phyloP scores from a whole-genome alignment of 1,140 invertebrate genomes.

The Philotrypesis tridentata region DNA sequence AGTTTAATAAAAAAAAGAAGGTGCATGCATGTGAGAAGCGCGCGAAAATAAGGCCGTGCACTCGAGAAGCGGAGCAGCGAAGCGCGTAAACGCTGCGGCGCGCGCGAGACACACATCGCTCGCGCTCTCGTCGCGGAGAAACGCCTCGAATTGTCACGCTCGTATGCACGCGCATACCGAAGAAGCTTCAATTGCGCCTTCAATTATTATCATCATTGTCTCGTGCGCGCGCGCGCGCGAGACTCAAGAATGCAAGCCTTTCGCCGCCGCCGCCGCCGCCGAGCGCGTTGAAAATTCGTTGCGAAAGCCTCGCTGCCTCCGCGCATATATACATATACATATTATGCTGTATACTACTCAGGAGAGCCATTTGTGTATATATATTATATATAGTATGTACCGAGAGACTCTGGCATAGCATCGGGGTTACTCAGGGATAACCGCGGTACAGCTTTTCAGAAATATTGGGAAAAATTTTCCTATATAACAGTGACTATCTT shows the following conservation, averaged over 20 bases:
- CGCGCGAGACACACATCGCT: not conserved
- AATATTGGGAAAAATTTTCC: not conserved
- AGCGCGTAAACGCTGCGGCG: not conserved
- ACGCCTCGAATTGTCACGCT: not conserved
- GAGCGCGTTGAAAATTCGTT: slow-evolving; percentile 5
- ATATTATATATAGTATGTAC: too few relatives aligned
- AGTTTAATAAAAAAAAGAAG: not conserved
- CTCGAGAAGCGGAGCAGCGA: not conserved
- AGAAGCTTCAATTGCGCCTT: slow-evolving; percentile 6
- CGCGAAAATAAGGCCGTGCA: not conserved
- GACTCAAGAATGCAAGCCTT: slow-evolving; percentile 21
- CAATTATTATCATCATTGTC: slow-evolving; percentile 32
- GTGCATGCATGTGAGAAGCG: too few relatives aligned
- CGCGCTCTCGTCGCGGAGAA: not conserved
- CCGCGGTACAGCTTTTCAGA: too few relatives aligned
- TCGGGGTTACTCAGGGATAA: too few relatives aligned
- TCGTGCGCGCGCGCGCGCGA: not conserved
- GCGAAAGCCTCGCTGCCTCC: too few relatives aligned
- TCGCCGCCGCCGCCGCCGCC: too few relatives aligned
- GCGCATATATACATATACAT: too few relatives aligned
- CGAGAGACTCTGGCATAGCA: too few relatives aligned
- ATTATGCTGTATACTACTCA: too few relatives aligned
- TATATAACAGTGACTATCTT: too few relatives aligned
- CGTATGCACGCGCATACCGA: not conserved
- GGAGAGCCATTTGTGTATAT: too few relatives aligned